A percentile compares a stretch with the other conserved stretches of the same genome.
These are phyloP conservation scores for Hippocampus kuda DNA, from an alignment of 2,797 vertebrate genomes.

Conservation along the genomic window DNA sequence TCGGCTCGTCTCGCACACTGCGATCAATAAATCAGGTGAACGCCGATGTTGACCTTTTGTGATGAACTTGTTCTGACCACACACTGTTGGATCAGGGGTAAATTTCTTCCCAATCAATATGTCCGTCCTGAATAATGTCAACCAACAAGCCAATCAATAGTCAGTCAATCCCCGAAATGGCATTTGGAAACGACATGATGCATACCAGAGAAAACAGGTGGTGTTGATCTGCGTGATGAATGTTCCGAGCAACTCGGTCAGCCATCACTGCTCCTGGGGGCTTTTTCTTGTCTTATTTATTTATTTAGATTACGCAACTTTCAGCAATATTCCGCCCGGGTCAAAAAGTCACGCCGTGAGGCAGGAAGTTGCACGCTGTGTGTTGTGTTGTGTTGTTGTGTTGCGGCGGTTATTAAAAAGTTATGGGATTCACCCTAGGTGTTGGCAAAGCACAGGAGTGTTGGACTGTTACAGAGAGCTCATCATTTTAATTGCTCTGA, in stretches of 20 bases:
- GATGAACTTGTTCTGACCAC: not conserved
- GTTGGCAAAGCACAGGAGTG: not conserved
- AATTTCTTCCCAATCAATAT: not conserved
- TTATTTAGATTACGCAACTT: not conserved
- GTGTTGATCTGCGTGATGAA: not conserved
- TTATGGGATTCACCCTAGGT: slow-evolving; percentile 5
- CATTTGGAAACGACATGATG: not conserved
- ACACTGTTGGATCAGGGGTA: not conserved
- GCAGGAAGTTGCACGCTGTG: slow-evolving; percentile 2
- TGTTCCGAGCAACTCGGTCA: no score
- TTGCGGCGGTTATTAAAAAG: slow-evolving; percentile 18
- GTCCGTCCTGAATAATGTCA: not conserved
- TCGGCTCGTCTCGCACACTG: not conserved
- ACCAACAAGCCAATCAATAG: not conserved
- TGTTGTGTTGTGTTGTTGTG: not conserved
- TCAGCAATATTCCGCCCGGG: slow-evolving; percentile 1
- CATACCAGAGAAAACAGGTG: not conserved
- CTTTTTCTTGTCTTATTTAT: not conserved
- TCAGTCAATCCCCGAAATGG: not conserved
- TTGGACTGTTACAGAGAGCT: not conserved
- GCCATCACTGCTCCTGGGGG: not conserved
- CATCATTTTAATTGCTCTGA: slow-evolving; percentile 5
- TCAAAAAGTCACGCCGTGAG: slow-evolving; percentile 2
- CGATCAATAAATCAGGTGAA: not conserved
- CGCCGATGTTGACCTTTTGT: not conserved